Evolutionary conservation across 2,113 vertebrate species (phyloP), one percentile per base, ranked within the genome.

Genomic region (Vicugna pacos): DNA sequence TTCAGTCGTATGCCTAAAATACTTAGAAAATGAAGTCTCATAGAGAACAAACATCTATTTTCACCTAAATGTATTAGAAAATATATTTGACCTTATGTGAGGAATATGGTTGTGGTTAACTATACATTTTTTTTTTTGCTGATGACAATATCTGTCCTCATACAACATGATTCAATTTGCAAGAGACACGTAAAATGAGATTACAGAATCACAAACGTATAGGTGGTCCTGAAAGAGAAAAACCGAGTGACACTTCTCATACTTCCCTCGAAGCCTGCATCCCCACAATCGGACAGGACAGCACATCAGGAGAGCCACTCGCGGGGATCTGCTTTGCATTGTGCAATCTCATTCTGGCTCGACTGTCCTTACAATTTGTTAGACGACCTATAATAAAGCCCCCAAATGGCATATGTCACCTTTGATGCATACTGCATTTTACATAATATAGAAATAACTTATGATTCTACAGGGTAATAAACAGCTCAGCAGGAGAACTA

Each of bases 321-420:
- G 9, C 46, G 0, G 0, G 0, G 48, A 8, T 30, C 3, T 95
- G 60, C 0, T 58, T 32, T 89, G 26, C 32, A 38, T 12, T 52
- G 67, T 84, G 69, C 97, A 96, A 96, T 8, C 16, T 93, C 64
- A 28, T 94, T 98, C 98, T 79, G 48, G 70, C 62, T 73, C 77
- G n/a, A 86, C 42, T 46, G 30, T 52, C 56, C 76, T 97, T 94
- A 91, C 62, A 91, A 0, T 95, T 77, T 93, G 42, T 77, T 83
- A 96, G 15, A 54, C 70, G 56, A 75, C 3, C 42, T 90, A 35
- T n/a, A 94, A 93, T 75, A 88, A 92, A 94, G 26, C 20, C n/a
- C 65, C 38, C 2, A 92, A 92, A 89, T 95, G 9, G 0, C 22
- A 13, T 0, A 6, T 64, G 56, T 60, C 64, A 69, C 64, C 70